Evolutionary conservation across 2,888 invertebrate genomes (phyloP).

Genomic region (Cerceris rybyensis): DNA sequence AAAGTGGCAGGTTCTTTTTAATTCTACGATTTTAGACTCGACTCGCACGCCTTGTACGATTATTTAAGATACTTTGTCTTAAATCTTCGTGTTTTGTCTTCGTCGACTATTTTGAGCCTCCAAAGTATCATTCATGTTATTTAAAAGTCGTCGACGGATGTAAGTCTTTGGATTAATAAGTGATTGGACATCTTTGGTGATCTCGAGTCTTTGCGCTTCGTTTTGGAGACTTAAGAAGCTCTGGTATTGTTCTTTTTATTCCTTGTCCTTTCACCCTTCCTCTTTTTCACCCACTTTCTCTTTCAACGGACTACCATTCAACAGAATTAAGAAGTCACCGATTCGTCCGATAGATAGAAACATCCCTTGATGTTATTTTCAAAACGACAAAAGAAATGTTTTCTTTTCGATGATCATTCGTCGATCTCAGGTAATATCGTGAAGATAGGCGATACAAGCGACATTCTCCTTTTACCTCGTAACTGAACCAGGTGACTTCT

Average conservation of each 20-base stretch:
- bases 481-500: too few relatives aligned
- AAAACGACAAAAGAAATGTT: too few relatives aligned
- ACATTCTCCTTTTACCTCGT: too few relatives aligned
- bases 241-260: too few relatives aligned
- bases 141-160: slow-evolving; percentile 7
- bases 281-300: background rate
- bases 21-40: background rate
- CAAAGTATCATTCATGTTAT: too few relatives aligned
- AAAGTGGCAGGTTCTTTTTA: slow-evolving; percentile 34
- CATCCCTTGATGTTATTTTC: too few relatives aligned
- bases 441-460: too few relatives aligned
- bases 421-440: too few relatives aligned
- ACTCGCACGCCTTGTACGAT: slow-evolving; percentile 26
- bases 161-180: slow-evolving; percentile 72
- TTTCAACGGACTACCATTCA: too few relatives aligned
- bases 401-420: too few relatives aligned
- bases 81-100: slow-evolving; percentile 12
- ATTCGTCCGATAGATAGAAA: too few relatives aligned
- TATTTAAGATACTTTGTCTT: background rate
- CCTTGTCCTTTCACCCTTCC: background rate
- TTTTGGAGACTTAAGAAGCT: background rate
- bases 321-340: too few relatives aligned
- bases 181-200: slow-evolving; percentile 72
- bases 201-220: slow-evolving; percentile 33
- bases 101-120: slow-evolving; percentile 4